A percentile compares a stretch with the other conserved stretches of the same genome.
Evolutionary conservation across 2,888 invertebrate genomes (phyloP).

Genomic region (Scaptomyza polygonia): DNA sequence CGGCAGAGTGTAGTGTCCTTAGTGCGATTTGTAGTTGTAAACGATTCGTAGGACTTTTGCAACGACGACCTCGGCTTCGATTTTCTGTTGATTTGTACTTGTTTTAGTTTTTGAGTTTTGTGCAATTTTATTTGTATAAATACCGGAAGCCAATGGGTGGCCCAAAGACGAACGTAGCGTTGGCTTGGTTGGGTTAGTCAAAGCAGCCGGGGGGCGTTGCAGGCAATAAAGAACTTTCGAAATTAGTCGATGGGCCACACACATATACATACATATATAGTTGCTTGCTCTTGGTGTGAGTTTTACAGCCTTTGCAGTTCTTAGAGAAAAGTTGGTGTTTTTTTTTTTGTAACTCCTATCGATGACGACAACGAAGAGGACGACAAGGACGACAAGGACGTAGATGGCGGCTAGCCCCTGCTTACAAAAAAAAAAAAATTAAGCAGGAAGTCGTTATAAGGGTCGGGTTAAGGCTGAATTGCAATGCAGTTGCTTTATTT

Average conservation of each 20-base stretch:
- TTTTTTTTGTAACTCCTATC: constrained; percentile 52
- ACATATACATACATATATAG: constrained; percentile 6
- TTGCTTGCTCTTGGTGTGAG: constrained; percentile 35
- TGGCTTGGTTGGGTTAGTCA: neutral
- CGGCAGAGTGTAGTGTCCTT: constrained; percentile 34
- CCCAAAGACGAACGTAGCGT: neutral
- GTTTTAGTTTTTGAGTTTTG: constrained; percentile 65
- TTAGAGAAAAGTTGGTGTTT: constrained; percentile 38
- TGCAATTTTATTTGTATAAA: constrained; percentile 80
- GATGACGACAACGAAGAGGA: constrained; percentile 57
- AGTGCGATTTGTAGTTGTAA: constrained; percentile 21
- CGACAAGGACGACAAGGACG: constrained; percentile 4
- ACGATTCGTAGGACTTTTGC: constrained; percentile 46
- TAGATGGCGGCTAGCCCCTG: constrained; percentile 6
- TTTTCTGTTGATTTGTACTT: constrained; percentile 70
- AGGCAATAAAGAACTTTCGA: constrained; percentile 79
- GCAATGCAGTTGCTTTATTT: constrained; percentile 32
- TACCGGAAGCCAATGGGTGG: constrained; percentile 76
- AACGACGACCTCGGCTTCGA: constrained; percentile 60
- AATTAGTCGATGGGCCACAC: constrained; percentile 69
- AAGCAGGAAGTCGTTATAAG: constrained; percentile 78
- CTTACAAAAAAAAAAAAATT: constrained; percentile 44
- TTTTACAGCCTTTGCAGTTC: constrained; percentile 48
- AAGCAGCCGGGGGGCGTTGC: constrained; percentile 65
- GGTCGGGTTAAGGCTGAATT: constrained; percentile 53